Base-by-base conservation (phyloP, 2,113 vertebrate genomes). In the Leptobrachium ailaonicum region DNA sequence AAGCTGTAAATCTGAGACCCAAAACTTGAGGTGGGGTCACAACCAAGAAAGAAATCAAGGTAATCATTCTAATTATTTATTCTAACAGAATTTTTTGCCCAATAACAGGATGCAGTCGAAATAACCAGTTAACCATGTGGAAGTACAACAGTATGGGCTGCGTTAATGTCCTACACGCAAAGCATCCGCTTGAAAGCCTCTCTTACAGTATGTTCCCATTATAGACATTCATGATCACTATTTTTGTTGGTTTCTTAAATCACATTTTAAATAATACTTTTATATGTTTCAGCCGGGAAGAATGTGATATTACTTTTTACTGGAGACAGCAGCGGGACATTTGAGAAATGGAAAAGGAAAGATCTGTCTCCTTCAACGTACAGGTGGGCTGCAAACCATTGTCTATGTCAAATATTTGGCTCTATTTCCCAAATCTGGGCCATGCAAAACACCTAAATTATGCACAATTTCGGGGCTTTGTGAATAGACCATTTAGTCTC, bases 341-440 rank as follows among this genome's bases (percentile, higher is more conserved):
- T 87, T 53, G 47, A 82, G 9, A 87, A 87, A 75, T 87, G 86
- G 86, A 83, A 87, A 83, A 79, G 76, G 41, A 82, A 83, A 20
- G 82, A 85, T n/a, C 64, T 83, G 8, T 85, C 84, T 14, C 75
- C 84, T 11, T 87, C 83, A 54, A 80, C 83, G 13, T 86, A 87
- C 81, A 85, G 85, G 86, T 87, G 70, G 41, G 40, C 3, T 64
- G 62, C 40, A 64, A 6, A 8, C 20, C 20, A 32, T 32, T 32
- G 20, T 32, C 20, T 32, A 32, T 32, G 20, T 32, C 20, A 32
- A 32, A 32, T 32, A 32, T 32, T 32, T 32, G 20, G 20, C 20
- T 32, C 1, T 32, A 32, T 32, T 32, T 32, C 20, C 20, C 20
- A 32, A 32, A 32, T 32, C 20, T 32, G 20, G 20, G 20, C 20